Percentiles rank a stretch among this genome's conserved stretches.
Conservation (phyloP, 2,888 invertebrate genomes). For the Oscheius sp. region DNA sequence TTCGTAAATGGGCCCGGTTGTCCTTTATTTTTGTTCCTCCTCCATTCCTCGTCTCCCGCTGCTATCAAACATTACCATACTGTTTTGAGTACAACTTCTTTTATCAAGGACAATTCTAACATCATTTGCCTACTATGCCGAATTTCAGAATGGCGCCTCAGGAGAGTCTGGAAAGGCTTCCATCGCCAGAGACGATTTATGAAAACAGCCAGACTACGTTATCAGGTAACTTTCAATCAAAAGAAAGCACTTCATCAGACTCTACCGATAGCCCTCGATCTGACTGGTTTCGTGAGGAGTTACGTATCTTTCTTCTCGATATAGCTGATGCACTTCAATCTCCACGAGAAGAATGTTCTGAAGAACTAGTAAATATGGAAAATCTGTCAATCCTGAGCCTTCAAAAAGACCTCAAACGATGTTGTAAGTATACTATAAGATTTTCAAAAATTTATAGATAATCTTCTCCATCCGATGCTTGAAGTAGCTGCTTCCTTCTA, state of each 20-base stretch:
- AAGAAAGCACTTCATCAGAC: too few relatives aligned
- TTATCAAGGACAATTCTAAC: neutral
- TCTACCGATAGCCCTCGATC: neutral
- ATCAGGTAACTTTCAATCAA: too few relatives aligned
- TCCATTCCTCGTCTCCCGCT: neutral
- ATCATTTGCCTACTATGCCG: neutral
- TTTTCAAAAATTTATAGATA: conserved; percentile 46
- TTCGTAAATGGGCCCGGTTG: conserved; percentile 17
- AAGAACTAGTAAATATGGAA: conserved; percentile 28
- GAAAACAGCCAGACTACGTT: too few relatives aligned
- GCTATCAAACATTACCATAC: neutral
- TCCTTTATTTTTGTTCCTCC: neutral
- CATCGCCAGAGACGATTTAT: too few relatives aligned
- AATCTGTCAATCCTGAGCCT: conserved; percentile 48
- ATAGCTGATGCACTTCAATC: conserved; percentile 23
- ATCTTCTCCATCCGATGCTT: conserved; percentile 58
- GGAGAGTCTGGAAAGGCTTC: neutral
- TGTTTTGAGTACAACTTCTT: neutral
- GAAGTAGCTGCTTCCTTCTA: conserved; percentile 60
- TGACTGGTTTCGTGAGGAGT: conserved; percentile 3
- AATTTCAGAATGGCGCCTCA: conserved; percentile 11
- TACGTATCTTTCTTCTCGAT: conserved; percentile 1
- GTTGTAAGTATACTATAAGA: conserved; percentile 53
- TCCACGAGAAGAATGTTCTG: neutral
- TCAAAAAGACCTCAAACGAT: conserved; percentile 59